Percentiles rank a stretch among this genome's conserved stretches.
Evolutionary conservation across 2,888 invertebrate genomes (phyloP).

Genomic region (Panorpa germanica): DNA sequence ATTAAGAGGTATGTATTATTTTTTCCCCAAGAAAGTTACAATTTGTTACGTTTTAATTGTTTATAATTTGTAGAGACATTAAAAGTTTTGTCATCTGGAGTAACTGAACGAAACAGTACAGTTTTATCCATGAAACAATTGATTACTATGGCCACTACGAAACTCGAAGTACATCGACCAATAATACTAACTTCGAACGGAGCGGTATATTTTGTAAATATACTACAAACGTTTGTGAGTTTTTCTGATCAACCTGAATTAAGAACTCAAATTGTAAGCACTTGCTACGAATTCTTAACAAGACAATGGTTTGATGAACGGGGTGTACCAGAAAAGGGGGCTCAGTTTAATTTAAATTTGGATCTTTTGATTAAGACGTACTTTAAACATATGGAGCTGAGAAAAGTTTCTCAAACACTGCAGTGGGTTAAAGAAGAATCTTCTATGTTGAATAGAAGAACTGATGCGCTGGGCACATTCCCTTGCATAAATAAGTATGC

Average conservation of each 20-base stretch:
- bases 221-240: too few relatives aligned
- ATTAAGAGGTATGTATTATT: constrained; percentile 10
- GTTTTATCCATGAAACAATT: too few relatives aligned
- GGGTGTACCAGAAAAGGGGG: constrained; percentile 42
- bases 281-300: constrained; percentile 35
- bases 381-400: constrained; percentile 34
- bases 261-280: too few relatives aligned
- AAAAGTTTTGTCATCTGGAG: too few relatives aligned
- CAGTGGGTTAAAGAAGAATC: constrained; percentile 35
- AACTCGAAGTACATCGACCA: too few relatives aligned
- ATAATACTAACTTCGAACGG: too few relatives aligned
- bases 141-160: too few relatives aligned
- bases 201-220: too few relatives aligned
- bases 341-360: constrained; percentile 39
- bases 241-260: too few relatives aligned
- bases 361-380: constrained; percentile 44
- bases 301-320: constrained; percentile 48
- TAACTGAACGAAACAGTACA: too few relatives aligned
- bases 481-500: constrained; percentile 39
- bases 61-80: constrained; percentile 11
- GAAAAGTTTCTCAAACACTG: constrained; percentile 35
- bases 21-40: too few relatives aligned
- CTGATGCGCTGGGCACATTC: constrained; percentile 35
- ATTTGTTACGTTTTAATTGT: constrained; percentile 5
- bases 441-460: constrained; percentile 30